These are phyloP conservation scores for Zonitis immaculata DNA, from an alignment of 2,888 invertebrate genomes.

Conservation along the genomic window DNA sequence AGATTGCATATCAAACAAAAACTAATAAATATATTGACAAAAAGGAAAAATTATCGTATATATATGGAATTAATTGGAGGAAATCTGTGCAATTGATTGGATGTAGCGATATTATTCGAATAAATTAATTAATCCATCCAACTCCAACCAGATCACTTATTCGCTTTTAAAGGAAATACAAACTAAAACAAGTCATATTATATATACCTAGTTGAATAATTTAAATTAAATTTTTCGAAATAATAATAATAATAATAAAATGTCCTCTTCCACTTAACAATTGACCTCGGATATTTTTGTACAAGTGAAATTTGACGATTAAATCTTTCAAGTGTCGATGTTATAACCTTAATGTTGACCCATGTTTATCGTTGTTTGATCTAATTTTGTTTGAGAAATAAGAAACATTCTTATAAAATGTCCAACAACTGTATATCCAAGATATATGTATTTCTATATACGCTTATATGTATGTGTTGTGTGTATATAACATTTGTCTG, in stretches of 20 bases:
- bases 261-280: not conserved
- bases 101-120: constrained; percentile 13
- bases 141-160: not conserved
- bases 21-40: constrained; percentile 10
- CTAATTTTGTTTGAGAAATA: constrained; percentile 7
- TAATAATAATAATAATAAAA: not conserved
- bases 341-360: constrained; percentile 18
- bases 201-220: not conserved
- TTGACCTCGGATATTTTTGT: constrained; percentile 2
- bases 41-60: constrained; percentile 3
- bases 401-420: constrained; percentile 28
- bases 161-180: not conserved
- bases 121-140: constrained; percentile 22
- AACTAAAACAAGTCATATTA: not conserved
- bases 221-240: not conserved
- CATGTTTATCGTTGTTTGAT: constrained; percentile 17
- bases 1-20: constrained; percentile 9
- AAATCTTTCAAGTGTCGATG: constrained; percentile 19
- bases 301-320: constrained; percentile 15
- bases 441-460: too few relatives aligned
- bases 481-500: not conserved
- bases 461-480: too few relatives aligned
- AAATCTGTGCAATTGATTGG: constrained; percentile 16
- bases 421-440: constrained; percentile 23
- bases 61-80: constrained; percentile 15